phyloP scores from a whole-genome alignment of 2,113 vertebrate species.

The Rhinolophus ferrumequinum region DNA sequence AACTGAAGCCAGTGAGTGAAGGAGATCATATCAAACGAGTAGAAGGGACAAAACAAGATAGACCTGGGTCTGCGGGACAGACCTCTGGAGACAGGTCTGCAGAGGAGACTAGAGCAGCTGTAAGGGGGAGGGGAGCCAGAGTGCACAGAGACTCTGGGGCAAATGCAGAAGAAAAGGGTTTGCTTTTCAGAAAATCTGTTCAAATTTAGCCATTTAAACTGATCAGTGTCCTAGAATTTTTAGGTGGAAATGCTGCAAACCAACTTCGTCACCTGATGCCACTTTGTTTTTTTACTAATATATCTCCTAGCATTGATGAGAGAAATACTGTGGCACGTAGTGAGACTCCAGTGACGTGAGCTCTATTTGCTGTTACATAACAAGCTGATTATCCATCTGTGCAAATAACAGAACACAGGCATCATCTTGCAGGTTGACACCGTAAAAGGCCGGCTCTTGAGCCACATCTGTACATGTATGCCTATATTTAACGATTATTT shows the following conservation, averaged over 20 bases:
- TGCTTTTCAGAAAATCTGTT: background rate
- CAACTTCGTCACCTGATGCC: background rate
- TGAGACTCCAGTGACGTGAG: background rate
- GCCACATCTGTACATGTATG: background rate
- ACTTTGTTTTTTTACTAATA: background rate
- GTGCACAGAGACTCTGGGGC: too few species aligned
- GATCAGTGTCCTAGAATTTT: background rate
- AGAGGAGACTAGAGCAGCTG: background rate
- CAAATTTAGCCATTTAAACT: background rate
- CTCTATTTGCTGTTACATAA: background rate
- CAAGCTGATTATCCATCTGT: background rate
- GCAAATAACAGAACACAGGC: background rate
- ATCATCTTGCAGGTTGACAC: background rate
- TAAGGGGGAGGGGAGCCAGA: background rate
- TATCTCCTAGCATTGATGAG: background rate
- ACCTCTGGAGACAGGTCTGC: background rate
- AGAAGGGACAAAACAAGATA: background rate
- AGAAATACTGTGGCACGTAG: background rate
- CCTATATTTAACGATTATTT: background rate
- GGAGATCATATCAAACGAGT: accelerated
- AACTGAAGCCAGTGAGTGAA: background rate
- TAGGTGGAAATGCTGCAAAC: background rate
- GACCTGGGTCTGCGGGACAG: background rate
- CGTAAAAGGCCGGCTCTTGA: too few species aligned
- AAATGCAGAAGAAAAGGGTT: background rate